These are phyloP conservation scores for Aleiodes sp. DNA, from an alignment of 1,140 invertebrate species.

Conservation along the genomic window DNA sequence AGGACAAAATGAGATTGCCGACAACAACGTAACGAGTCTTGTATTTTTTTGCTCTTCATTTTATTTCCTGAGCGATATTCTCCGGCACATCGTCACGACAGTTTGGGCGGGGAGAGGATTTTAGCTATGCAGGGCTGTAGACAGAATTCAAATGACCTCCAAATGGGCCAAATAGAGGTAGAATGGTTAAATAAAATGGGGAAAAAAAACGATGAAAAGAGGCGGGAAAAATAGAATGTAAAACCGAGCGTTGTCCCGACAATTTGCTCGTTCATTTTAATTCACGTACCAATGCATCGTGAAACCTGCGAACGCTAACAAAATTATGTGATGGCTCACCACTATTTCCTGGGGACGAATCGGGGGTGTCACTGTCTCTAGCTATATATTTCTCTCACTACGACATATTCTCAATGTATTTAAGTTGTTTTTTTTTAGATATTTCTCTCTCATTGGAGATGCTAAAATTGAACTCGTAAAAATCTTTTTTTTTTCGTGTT, in stretches of 20 bases:
- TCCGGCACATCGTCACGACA: neutral
- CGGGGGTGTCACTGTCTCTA: neutral
- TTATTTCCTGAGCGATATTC: neutral
- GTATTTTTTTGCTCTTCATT: neutral
- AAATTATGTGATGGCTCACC: slow-evolving; percentile 11
- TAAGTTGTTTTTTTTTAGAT: neutral
- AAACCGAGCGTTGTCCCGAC: neutral
- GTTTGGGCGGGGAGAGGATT: neutral
- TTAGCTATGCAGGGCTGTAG: neutral
- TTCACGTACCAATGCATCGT: neutral
- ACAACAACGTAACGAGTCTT: neutral
- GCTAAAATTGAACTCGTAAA: neutral
- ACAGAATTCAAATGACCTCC: neutral
- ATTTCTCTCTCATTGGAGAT: neutral
- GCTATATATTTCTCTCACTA: neutral
- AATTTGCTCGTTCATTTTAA: slow-evolving; percentile 24
- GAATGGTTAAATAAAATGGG: neutral
- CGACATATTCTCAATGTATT: neutral
- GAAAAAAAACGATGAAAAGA: neutral
- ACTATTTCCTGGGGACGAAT: neutral
- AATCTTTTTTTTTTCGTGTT: too few relatives aligned
- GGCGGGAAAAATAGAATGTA: neutral
- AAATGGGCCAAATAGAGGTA: neutral
- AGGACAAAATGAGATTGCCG: neutral
- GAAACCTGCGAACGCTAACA: slow-evolving; percentile 3